A percentile compares a stretch with the other conserved stretches of the same genome.
These are phyloP conservation scores for Ptilorrhoa leucosticta DNA, from an alignment of 2,113 vertebrate genomes.

Conservation along the genomic window DNA sequence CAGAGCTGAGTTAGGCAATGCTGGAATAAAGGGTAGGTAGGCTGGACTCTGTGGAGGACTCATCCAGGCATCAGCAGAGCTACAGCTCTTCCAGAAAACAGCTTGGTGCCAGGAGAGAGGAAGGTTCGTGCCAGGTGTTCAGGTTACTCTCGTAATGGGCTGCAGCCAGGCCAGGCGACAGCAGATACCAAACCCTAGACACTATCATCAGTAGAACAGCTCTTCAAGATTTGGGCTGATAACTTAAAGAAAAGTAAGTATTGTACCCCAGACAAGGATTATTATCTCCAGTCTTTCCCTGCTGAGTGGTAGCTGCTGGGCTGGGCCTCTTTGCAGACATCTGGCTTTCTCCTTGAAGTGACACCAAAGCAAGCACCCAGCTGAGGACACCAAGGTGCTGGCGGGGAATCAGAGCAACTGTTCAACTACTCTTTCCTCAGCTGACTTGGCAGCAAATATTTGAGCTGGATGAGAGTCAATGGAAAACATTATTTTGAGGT, in stretches of 20 bases:
- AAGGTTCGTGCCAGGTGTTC: background rate
- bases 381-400: background rate
- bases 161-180: background rate
- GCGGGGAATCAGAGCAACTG: background rate
- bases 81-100: background rate
- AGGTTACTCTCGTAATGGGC: background rate
- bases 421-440: background rate
- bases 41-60: background rate
- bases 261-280: background rate
- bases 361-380: background rate
- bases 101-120: background rate
- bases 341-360: background rate
- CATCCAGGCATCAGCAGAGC: background rate
- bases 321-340: background rate
- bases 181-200: background rate
- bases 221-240: background rate
- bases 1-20: background rate
- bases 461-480: background rate
- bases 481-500: background rate
- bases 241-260: background rate
- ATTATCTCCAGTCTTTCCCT: background rate
- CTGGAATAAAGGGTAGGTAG: background rate
- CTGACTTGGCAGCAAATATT: conserved; percentile 5
- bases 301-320: accelerated
- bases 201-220: background rate